Conservation (phyloP, 2,797 vertebrate species). For the Masticophis lateralis region DNA sequence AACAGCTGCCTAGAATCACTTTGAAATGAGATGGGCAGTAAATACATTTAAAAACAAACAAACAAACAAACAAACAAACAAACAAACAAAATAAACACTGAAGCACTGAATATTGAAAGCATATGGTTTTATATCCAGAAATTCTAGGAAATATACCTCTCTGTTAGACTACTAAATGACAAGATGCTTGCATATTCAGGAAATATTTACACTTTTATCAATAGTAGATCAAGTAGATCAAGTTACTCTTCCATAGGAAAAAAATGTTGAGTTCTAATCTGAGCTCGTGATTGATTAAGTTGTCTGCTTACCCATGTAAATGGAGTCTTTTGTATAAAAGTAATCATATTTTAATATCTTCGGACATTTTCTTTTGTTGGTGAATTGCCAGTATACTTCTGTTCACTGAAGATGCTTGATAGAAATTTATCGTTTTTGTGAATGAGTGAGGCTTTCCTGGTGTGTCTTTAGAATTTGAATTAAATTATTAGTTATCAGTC, state of each 20-base stretch:
- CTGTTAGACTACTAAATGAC: background rate
- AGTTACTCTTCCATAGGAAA: background rate
- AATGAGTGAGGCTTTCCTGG: background rate
- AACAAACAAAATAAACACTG: background rate
- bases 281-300: background rate
- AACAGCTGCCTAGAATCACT: background rate
- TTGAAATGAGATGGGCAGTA: background rate
- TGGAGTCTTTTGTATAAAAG: background rate
- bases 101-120: background rate
- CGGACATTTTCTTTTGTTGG: slow-evolving; percentile 13
- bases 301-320: background rate
- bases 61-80: background rate
- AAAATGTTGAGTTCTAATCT: background rate
- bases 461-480: background rate
- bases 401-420: slow-evolving; percentile 27
- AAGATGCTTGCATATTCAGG: background rate
- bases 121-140: background rate
- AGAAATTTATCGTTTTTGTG: background rate
- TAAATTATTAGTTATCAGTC: background rate
- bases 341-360: background rate
- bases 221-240: background rate
- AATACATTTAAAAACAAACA: background rate
- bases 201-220: background rate
- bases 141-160: background rate
- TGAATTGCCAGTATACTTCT: slow-evolving; percentile 29